phyloP scores from a whole-genome alignment of 2,113 vertebrate genomes.

The Spea multiplicata region DNA sequence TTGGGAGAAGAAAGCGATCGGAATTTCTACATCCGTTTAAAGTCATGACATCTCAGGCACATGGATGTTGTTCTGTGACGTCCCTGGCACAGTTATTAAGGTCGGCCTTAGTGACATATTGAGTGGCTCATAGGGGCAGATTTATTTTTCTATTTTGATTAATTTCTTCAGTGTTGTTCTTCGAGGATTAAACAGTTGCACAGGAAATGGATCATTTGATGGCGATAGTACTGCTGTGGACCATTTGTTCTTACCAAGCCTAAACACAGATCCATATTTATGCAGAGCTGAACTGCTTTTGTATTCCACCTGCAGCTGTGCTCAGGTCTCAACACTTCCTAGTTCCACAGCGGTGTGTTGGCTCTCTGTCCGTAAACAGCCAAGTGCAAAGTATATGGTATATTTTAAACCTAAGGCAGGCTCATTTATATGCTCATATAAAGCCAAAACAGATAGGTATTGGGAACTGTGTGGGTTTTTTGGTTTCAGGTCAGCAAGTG shows the following conservation, averaged over 20 bases:
- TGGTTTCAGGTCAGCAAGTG: no score
- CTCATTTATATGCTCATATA: background rate
- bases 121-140: no score
- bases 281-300: background rate
- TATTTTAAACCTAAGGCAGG: background rate
- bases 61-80: no score
- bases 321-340: constrained; percentile 16
- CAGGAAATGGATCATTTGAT: no score
- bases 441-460: background rate
- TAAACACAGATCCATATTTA: background rate
- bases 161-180: no score
- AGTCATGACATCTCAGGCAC: no score
- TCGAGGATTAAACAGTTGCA: no score
- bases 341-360: constrained; percentile 2
- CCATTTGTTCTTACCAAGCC: background rate
- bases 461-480: background rate
- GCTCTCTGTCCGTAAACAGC: background rate
- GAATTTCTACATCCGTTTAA: no score
- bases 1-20: no score
- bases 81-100: no score
- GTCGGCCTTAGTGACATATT: no score
- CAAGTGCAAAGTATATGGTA: constrained; percentile 1
- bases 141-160: no score
- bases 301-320: constrained; percentile 22
- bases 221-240: background rate